Base-by-base conservation (phyloP, 2,113 vertebrate genomes). In the Solea senegalensis region DNA sequence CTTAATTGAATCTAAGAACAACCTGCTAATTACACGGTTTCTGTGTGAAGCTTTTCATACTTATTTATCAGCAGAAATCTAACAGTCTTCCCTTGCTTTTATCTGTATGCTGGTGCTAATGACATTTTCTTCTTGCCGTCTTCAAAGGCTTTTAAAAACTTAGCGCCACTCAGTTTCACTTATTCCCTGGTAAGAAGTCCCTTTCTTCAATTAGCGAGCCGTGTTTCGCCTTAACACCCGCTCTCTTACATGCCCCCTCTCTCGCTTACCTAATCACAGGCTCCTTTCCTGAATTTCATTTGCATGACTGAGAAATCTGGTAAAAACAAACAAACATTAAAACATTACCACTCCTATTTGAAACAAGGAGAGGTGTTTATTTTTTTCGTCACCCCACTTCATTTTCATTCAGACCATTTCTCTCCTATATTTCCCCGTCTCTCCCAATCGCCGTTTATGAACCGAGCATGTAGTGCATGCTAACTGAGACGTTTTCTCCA, bases 401-500 rank as follows among this genome's bases (percentile, higher is more conserved):
- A 56, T 51, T 56, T 59, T 10, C 2, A 59, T 72, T 72, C 55
- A 56, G 4, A 3, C 26, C 7, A 1, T 56, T 10, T 49, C 16
- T 57, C 7, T 12, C 6, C 16, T 69, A 40, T 5, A 45, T 48
- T 60, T 41, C 21, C 56, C 28, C 2, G 8, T 51, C 28, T 48
- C 69, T 59, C 26, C 39, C 6, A 10, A 43, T 68, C 49, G 40
- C 27, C 59, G 62, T 81, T 76, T 52, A 72, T 34, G 52, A 69
- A 76, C 65, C 56, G 70, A 78, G 63, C 73, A 85, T 79, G 89
- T 78, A 78, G 70, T 50, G 74, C 74, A 74, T 49, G 71, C 67
- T 73, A 76, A 83, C 81, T 13, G 40, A 57, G 5, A 51, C 58
- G 26, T 66, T 80, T 76, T 73, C 53, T 68, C 43, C 60, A 58